phyloP scores from a whole-genome alignment of 2,113 vertebrate genomes.

The Noturus placidus region DNA sequence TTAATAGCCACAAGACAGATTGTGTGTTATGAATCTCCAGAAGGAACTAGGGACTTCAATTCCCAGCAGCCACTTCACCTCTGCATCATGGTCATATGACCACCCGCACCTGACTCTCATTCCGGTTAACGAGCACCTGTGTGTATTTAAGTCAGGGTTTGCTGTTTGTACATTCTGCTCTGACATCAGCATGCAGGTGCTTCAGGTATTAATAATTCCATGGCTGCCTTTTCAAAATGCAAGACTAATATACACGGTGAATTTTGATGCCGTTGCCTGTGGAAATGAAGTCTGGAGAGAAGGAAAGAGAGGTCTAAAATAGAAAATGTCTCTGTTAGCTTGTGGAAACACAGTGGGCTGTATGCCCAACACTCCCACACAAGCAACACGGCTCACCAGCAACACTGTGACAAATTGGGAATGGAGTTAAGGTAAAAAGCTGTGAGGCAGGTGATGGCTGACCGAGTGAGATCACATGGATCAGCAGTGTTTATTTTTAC shows the following conservation, averaged over 20 bases:
- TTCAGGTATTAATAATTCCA: background rate
- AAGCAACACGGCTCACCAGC: constrained; percentile 22
- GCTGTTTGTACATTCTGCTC: background rate
- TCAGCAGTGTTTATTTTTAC: constrained; percentile 10
- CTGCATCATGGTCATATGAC: no score
- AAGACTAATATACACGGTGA: constrained; percentile 36
- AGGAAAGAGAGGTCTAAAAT: constrained; percentile 19
- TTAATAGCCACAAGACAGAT: background rate
- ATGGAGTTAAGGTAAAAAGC: constrained; percentile 12
- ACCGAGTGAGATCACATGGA: background rate
- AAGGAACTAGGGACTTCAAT: no score
- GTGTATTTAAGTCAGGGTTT: no score
- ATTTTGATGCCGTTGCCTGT: constrained; percentile 11
- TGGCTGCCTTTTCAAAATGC: constrained; percentile 16
- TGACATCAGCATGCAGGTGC: background rate
- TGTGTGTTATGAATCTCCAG: no score
- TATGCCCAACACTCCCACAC: constrained; percentile 46
- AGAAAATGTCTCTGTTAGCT: constrained; percentile 28
- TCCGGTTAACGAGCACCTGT: no score
- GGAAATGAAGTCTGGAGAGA: background rate
- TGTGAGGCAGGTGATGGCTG: background rate
- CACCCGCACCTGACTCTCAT: no score
- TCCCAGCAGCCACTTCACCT: no score
- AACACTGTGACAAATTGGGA: constrained; percentile 1
- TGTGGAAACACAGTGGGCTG: constrained; percentile 45